These are phyloP conservation scores for Adelphocoris suturalis DNA, from an alignment of 2,888 invertebrate genomes.

Conservation along the genomic window DNA sequence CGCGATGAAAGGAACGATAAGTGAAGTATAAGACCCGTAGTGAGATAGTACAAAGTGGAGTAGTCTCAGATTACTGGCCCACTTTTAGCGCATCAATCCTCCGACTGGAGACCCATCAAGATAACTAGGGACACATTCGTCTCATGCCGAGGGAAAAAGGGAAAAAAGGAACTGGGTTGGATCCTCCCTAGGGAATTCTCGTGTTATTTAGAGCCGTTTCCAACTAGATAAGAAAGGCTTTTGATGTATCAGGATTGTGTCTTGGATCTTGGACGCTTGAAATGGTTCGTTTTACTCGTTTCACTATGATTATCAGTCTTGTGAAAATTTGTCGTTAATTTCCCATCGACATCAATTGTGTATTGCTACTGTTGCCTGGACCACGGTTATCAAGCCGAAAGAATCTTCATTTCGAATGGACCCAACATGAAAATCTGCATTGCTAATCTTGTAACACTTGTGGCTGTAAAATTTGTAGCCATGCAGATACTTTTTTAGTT, in stretches of 20 bases:
- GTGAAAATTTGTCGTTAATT: neutral
- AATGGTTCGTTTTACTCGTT: neutral
- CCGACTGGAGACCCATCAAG: slow-evolving; percentile 45
- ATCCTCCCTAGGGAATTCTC: slow-evolving; percentile 51
- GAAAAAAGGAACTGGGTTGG: slow-evolving; percentile 3
- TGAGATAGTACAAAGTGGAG: slow-evolving; percentile 11
- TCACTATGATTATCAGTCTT: neutral
- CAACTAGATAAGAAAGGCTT: slow-evolving; percentile 47
- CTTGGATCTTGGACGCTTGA: neutral
- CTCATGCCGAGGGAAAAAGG: neutral
- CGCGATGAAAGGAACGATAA: slow-evolving; percentile 53
- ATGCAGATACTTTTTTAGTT: no score
- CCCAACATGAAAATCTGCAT: no score
- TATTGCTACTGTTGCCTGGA: no score
- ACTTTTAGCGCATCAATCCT: slow-evolving; percentile 62
- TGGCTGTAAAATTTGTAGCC: no score
- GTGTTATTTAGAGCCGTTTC: slow-evolving; percentile 68
- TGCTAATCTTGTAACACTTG: no score
- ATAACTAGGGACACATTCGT: slow-evolving; percentile 55
- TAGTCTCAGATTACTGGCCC: slow-evolving; percentile 47
- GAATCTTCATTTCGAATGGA: no score
- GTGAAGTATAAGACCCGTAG: slow-evolving; percentile 22
- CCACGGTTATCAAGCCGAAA: no score
- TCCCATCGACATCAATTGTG: neutral
- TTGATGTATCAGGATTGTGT: slow-evolving; percentile 27